phyloP scores from a whole-genome alignment of 2,888 invertebrate genomes.

The Chalcis sispes region DNA sequence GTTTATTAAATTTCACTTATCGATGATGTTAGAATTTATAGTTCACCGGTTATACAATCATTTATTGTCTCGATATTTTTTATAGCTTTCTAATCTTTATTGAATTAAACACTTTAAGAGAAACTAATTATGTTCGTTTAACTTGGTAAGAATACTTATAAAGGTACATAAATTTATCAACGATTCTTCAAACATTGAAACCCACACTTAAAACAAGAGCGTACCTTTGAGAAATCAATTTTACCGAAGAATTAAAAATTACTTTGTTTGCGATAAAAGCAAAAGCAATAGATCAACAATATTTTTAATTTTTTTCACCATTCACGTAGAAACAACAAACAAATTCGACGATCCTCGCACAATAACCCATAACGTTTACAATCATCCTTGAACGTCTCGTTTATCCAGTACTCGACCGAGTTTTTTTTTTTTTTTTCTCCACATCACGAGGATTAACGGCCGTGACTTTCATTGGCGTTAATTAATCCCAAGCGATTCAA shows the following conservation, averaged over 20 bases:
- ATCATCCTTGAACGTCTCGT: background rate
- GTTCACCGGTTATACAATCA: constrained; percentile 6
- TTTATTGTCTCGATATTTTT: constrained; percentile 23
- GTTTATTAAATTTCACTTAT: background rate
- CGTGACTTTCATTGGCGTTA: constrained; percentile 43
- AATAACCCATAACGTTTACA: too few relatives aligned
- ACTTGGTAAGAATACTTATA: background rate
- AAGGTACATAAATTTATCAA: background rate
- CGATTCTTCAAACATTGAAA: background rate
- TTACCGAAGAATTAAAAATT: too few relatives aligned
- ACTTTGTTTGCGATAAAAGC: too few relatives aligned
- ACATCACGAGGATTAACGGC: constrained; percentile 17
- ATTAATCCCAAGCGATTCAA: constrained; percentile 30
- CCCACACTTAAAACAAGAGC: background rate
- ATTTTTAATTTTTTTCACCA: background rate
- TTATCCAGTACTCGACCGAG: background rate
- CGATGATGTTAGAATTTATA: background rate
- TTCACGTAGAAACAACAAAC: too few relatives aligned
- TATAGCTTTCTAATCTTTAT: constrained; percentile 17
- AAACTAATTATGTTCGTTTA: background rate
- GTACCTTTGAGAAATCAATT: too few relatives aligned
- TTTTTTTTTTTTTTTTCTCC: background rate
- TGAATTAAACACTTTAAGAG: constrained; percentile 25
- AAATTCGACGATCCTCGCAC: too few relatives aligned
- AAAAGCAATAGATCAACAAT: too few relatives aligned